Base-by-base conservation (phyloP, 1,140 invertebrate genomes). In the Drosophila malerkotliana region DNA sequence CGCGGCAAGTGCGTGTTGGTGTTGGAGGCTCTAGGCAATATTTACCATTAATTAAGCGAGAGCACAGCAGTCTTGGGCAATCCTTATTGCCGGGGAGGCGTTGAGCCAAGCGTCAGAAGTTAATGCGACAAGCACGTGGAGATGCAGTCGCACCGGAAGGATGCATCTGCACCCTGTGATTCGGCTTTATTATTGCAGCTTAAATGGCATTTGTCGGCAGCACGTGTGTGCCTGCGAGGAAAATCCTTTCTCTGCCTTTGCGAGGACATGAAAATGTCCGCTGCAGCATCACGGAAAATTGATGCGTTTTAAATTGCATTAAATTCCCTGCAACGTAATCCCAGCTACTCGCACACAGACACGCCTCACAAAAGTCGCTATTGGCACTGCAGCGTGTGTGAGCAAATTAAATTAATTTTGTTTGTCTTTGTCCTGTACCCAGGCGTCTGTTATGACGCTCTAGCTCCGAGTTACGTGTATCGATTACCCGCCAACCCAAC, bases 41-140 rank as follows among this genome's bases (percentile, higher is more conserved):
- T 85, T 83, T 87, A 88, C 88, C 66, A 87, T 87, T 79, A 87
- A 87, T 87, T 88, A 87, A 79, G 77, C 45, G 48, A 67, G 73
- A 69, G 56, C 66, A 49, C 47, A 59, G 48, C 79, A 83, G 66
- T 63, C 60, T 63, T 37, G 44, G 54, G 51, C 26, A 44, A 48
- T 55, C 64, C 10, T 26, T 14, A 58, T 45, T 14, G 28, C 15
- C 44, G 9, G 26, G 37, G 41, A 41, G 24, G 32, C 9, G 53
- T 48, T 54, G 74, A 85, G 72, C 55, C 67, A 52, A 41, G 41
- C 48, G 44, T 21, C 49, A 49, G 45, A 48, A 77, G 72, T 77
- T 76, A 61, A 75, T 61, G 73, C 44, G 12, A 5, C 39, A 30
- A 28, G 48, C 10, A 66, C 41, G 60, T 52, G 47, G 18, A 18